Conservation (phyloP, 2,113 vertebrate genomes). For the Lynx canadensis region DNA sequence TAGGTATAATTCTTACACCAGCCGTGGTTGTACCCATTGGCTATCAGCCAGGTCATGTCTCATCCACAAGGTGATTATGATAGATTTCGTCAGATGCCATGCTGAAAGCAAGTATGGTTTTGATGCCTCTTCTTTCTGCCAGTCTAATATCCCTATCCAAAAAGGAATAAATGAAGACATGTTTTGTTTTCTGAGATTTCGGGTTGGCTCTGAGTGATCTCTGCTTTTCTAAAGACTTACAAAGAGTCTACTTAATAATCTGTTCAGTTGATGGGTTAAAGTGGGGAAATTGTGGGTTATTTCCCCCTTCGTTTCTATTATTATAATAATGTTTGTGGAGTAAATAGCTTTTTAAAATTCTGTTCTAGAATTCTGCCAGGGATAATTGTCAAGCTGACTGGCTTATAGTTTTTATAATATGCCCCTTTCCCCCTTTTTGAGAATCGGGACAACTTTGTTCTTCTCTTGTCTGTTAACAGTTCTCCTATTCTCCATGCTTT, state of each 20-base stretch:
- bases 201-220: slow-evolving; percentile 75
- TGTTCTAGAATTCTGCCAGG: slow-evolving; percentile 80
- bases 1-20: slow-evolving; percentile 34
- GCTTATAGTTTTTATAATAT: slow-evolving; percentile 79
- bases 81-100: slow-evolving; percentile 60
- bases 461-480: slow-evolving; percentile 74
- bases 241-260: slow-evolving; percentile 77
- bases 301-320: slow-evolving; percentile 78
- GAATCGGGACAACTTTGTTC: slow-evolving; percentile 72
- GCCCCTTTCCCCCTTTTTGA: slow-evolving; percentile 69
- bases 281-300: slow-evolving; percentile 82
- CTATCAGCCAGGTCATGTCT: slow-evolving; percentile 49
- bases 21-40: not conserved
- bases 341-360: slow-evolving; percentile 83
- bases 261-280: slow-evolving; percentile 79
- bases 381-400: slow-evolving; percentile 79
- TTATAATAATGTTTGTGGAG: slow-evolving; percentile 81
- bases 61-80: slow-evolving; percentile 57
- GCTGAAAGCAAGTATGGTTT: slow-evolving; percentile 65
- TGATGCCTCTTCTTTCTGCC: slow-evolving; percentile 65
- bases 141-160: slow-evolving; percentile 73
- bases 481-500: slow-evolving; percentile 67
- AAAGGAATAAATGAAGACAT: slow-evolving; percentile 74
- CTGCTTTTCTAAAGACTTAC: slow-evolving; percentile 79
- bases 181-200: slow-evolving; percentile 79